Evolutionary conservation across 2,888 invertebrate species (phyloP).

Genomic region (Alentia gelatinosa): DNA sequence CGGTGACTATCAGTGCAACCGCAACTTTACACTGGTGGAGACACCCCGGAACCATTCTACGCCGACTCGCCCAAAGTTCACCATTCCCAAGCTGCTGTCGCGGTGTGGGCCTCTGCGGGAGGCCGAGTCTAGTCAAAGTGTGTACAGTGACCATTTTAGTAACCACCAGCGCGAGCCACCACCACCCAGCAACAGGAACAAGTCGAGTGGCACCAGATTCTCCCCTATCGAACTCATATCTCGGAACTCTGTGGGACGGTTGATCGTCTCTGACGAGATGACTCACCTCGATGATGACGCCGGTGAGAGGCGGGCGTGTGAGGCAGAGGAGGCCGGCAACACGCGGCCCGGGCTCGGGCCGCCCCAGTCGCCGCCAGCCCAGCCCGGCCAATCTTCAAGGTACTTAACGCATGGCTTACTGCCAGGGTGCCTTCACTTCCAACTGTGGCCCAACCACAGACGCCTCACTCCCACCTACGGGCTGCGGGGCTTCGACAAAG

Average conservation of each 20-base stretch:
- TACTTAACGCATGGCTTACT: not conserved
- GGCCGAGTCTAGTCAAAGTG: not conserved
- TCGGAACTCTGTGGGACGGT: not conserved
- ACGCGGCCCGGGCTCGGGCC: no score
- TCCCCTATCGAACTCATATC: not conserved
- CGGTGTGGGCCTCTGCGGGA: not conserved
- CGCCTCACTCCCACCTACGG: not conserved
- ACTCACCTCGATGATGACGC: not conserved
- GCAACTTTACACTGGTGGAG: not conserved
- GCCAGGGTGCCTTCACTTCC: not conserved
- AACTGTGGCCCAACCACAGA: not conserved
- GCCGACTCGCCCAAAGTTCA: not conserved
- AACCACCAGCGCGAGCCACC: no score
- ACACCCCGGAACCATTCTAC: not conserved
- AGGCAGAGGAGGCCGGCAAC: not conserved
- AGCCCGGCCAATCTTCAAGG: not conserved
- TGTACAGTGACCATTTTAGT: not conserved
- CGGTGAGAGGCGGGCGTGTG: not conserved
- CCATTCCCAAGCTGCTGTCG: not conserved
- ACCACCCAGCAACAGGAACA: not conserved
- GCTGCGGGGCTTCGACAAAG: not conserved
- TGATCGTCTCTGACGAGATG: not conserved
- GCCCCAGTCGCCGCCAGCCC: not conserved
- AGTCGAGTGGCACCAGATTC: not conserved
- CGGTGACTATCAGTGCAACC: not conserved